A percentile compares a stretch with the other conserved stretches of the same genome.
These are phyloP conservation scores for Orthonychiurus folsomi DNA, from an alignment of 2,888 invertebrate genomes.

Conservation along the genomic window DNA sequence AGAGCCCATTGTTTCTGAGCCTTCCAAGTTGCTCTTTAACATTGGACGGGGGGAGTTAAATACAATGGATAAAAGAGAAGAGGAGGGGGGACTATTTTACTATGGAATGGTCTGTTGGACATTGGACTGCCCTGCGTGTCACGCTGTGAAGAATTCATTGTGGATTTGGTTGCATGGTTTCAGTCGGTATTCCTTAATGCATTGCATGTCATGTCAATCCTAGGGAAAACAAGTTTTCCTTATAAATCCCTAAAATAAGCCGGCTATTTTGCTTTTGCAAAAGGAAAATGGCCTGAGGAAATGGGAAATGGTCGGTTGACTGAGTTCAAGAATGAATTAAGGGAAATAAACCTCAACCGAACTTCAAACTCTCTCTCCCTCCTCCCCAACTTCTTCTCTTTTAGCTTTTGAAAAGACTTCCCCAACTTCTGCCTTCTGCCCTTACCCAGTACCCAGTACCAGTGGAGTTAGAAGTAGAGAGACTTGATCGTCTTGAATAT, in stretches of 20 bases:
- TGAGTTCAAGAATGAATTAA: constrained; percentile 1
- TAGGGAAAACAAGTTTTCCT: background rate
- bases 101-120: too few relatives aligned
- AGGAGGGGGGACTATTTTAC: too few relatives aligned
- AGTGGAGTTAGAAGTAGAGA: background rate
- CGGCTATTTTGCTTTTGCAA: background rate
- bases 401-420: background rate
- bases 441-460: too few relatives aligned
- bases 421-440: background rate
- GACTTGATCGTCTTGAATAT: background rate
- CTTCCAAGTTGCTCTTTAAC: too few relatives aligned
- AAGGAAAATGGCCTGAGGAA: background rate
- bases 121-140: too few relatives aligned
- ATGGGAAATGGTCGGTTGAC: constrained; percentile 1
- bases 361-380: too few relatives aligned
- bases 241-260: background rate
- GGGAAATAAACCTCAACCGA: constrained; percentile 1
- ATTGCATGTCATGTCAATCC: background rate
- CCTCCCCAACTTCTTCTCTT: background rate
- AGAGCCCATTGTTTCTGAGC: too few relatives aligned
- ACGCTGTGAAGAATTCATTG: background rate
- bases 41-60: too few relatives aligned
- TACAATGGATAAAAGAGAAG: too few relatives aligned
- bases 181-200: too few relatives aligned
- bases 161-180: background rate